Evolutionary conservation across 2,797 vertebrate genomes (phyloP).

Genomic region (Myotis vivesi): DNA sequence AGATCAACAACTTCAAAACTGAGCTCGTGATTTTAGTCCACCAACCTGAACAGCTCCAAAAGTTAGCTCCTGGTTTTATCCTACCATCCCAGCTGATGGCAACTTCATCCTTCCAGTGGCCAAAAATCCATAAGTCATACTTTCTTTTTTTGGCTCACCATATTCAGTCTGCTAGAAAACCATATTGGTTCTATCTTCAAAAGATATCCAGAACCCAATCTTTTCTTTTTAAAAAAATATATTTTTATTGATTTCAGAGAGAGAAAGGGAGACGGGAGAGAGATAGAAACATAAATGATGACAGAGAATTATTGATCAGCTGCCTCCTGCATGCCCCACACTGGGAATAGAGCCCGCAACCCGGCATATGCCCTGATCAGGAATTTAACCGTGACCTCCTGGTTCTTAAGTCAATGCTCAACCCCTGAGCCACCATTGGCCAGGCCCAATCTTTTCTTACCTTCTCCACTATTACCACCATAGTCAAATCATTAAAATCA

Average conservation of each 20-base stretch:
- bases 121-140: background rate
- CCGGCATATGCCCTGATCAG: no score
- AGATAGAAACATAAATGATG: no score
- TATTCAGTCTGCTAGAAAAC: background rate
- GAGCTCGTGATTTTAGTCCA: constrained; percentile 4
- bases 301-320: no score
- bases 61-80: constrained; percentile 15
- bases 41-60: background rate
- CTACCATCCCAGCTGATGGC: background rate
- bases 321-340: no score
- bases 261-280: no score
- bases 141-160: background rate
- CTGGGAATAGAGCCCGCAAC: no score
- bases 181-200: background rate
- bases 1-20: background rate
- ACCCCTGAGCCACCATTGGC: no score
- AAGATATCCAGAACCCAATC: background rate
- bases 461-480: background rate
- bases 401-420: no score
- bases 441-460: background rate
- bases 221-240: background rate
- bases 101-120: background rate
- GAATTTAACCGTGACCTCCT: no score
- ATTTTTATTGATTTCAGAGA: no score
- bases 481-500: background rate